A percentile compares a stretch with the other conserved stretches of the same genome.
Conservation (phyloP, 1,140 invertebrate genomes). For the Bombus balteatus region DNA sequence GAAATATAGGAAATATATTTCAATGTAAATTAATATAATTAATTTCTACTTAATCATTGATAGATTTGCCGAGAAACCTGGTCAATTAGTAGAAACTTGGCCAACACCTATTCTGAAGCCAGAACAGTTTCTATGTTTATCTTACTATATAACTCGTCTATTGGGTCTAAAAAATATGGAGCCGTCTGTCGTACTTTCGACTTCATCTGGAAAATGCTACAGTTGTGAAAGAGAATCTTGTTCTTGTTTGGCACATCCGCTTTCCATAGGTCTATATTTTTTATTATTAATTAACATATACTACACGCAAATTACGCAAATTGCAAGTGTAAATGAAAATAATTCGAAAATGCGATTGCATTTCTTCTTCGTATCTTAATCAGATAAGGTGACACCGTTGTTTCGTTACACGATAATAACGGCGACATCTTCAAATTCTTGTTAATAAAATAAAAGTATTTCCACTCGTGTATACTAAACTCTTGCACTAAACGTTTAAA, state of each 20-base stretch:
- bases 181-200: neutral
- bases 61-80: slow-evolving; percentile 32
- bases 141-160: slow-evolving; percentile 50
- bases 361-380: neutral
- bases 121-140: slow-evolving; percentile 50
- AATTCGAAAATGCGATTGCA: too few species aligned
- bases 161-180: slow-evolving; percentile 16
- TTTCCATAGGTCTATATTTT: neutral
- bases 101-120: slow-evolving; percentile 45
- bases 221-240: slow-evolving; percentile 36
- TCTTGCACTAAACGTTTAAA: too few species aligned
- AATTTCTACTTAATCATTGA: neutral
- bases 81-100: neutral
- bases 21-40: neutral
- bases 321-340: neutral
- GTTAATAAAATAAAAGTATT: neutral
- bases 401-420: neutral
- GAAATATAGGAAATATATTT: neutral
- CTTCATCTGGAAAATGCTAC: slow-evolving; percentile 43
- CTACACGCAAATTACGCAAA: neutral
- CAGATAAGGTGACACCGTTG: neutral
- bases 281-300: neutral
- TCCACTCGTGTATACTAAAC: neutral
- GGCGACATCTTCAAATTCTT: neutral
- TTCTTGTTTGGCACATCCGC: slow-evolving; percentile 22